These are phyloP conservation scores for Dryobates pubescens DNA, from an alignment of 2,797 vertebrate species.

Conservation along the genomic window DNA sequence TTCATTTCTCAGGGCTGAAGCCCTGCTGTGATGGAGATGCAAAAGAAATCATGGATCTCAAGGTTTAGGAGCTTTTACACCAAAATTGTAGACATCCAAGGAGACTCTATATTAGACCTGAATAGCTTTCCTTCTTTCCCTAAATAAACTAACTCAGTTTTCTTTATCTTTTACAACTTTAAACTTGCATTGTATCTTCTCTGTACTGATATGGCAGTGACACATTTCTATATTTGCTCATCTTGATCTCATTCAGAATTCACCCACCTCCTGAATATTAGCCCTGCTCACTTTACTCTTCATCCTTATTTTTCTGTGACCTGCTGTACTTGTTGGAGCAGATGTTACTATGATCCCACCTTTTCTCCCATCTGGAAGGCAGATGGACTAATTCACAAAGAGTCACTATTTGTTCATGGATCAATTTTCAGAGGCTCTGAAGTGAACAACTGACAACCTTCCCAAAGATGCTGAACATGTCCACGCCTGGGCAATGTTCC, in stretches of 20 bases:
- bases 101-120: background rate
- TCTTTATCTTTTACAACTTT: background rate
- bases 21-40: background rate
- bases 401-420: slow-evolving; percentile 49
- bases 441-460: slow-evolving; percentile 50
- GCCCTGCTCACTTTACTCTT: background rate
- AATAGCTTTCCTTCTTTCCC: background rate
- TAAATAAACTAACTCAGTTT: background rate
- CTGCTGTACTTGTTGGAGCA: background rate
- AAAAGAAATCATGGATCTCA: background rate
- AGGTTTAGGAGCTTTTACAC: background rate
- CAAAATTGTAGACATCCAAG: background rate
- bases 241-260: background rate
- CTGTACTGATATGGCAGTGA: background rate
- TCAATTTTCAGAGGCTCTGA: slow-evolving; percentile 45
- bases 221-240: background rate
- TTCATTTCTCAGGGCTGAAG: background rate
- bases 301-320: background rate
- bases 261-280: background rate
- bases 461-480: slow-evolving; percentile 38
- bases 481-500: slow-evolving; percentile 5
- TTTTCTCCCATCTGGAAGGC: slow-evolving; percentile 57
- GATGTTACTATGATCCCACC: slow-evolving; percentile 19
- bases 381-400: slow-evolving; percentile 69
- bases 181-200: background rate